Percentiles rank a stretch among this genome's conserved stretches.
Conservation (phyloP, 2,888 invertebrate species). For the Thecocarcelia acutangulata region DNA sequence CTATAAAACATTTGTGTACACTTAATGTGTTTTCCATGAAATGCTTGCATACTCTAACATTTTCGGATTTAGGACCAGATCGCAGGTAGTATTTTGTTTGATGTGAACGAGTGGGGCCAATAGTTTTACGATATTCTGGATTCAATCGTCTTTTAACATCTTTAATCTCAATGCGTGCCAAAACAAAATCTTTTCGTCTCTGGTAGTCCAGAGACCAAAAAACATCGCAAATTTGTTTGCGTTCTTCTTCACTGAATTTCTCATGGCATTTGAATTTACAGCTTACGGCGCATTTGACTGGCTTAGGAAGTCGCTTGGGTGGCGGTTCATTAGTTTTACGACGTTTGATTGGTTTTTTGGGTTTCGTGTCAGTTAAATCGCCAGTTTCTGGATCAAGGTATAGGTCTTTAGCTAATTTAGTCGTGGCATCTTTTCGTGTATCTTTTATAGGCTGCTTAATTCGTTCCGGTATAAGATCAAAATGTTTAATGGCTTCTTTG, state of each 20-base stretch:
- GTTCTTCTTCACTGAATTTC: conserved; percentile 69
- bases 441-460: conserved; percentile 25
- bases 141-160: conserved; percentile 63
- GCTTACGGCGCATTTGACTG: conserved; percentile 66
- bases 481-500: conserved; percentile 63
- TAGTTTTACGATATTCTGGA: conserved; percentile 68
- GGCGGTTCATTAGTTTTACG: conserved; percentile 57
- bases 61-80: conserved; percentile 55
- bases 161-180: conserved; percentile 67
- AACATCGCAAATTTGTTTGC: conserved; percentile 67
- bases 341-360: conserved; percentile 7
- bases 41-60: conserved; percentile 69
- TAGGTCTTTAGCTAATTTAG: conserved; percentile 19
- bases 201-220: conserved; percentile 71
- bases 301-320: conserved; percentile 65
- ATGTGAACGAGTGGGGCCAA: conserved; percentile 65
- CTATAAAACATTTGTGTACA: conserved; percentile 47
- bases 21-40: conserved; percentile 66
- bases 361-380: conserved; percentile 41
- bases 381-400: conserved; percentile 55
- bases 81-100: conserved; percentile 67
- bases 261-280: conserved; percentile 69
- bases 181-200: conserved; percentile 70
- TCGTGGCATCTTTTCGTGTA: neutral
- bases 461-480: conserved; percentile 41